A percentile compares a stretch with the other conserved stretches of the same genome.
Conservation (phyloP, 1,140 invertebrate species). For the Tetramorium alpestre region DNA sequence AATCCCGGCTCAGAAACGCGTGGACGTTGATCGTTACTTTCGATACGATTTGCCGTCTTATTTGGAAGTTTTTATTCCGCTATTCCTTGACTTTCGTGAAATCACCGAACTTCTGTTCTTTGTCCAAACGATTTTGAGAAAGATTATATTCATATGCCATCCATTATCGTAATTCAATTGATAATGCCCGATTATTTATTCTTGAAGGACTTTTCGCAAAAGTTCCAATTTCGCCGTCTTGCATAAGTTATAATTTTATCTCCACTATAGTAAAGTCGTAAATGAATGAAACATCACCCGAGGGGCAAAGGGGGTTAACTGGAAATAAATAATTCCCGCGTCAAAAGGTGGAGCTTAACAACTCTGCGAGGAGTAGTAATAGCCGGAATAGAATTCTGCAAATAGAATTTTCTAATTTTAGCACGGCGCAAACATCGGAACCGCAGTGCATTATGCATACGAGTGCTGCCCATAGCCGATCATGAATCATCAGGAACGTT, state of each 20-base stretch:
- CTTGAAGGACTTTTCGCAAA: not conserved
- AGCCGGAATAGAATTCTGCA: slow-evolving; percentile 16
- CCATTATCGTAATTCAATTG: not conserved
- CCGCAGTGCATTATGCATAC: not conserved
- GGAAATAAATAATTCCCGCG: not conserved
- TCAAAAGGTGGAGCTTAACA: not conserved
- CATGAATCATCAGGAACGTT: not conserved
- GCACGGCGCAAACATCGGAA: not conserved
- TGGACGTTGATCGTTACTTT: not conserved
- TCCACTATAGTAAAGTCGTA: not conserved
- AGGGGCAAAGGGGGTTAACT: not conserved
- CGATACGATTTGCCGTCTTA: slow-evolving; percentile 5
- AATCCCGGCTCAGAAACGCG: not conserved
- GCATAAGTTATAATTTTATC: not conserved
- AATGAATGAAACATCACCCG: not conserved
- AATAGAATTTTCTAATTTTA: slow-evolving; percentile 38
- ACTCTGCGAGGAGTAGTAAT: not conserved
- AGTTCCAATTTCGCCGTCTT: not conserved
- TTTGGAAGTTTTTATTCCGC: not conserved
- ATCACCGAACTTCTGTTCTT: not conserved
- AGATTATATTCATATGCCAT: not conserved
- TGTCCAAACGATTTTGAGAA: not conserved
- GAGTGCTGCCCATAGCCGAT: not conserved
- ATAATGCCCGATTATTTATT: not conserved
- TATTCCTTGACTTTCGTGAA: not conserved